These are phyloP conservation scores for Caenorhabditis sp. DNA, from an alignment of 2,888 invertebrate species.

Conservation along the genomic window DNA sequence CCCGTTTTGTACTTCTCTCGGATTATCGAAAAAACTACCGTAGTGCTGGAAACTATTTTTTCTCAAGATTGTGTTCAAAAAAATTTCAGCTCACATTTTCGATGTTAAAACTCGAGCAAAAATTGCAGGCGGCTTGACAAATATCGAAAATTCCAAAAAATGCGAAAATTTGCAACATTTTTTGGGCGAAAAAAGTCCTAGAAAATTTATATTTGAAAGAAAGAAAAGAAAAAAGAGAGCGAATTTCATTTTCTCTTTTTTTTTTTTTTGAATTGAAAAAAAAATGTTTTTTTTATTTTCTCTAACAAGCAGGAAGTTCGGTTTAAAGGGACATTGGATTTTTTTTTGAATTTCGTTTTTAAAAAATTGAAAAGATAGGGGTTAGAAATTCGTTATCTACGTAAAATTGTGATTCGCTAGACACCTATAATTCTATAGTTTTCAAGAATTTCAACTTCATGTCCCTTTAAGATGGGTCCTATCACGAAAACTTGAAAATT, in stretches of 20 bases:
- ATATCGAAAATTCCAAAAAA: neutral
- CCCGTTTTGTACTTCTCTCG: constrained; percentile 39
- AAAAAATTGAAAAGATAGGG: neutral
- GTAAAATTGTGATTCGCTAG: neutral
- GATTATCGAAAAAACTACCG: constrained; percentile 49
- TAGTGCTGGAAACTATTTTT: constrained; percentile 39
- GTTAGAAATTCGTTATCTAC: neutral
- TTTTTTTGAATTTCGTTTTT: neutral
- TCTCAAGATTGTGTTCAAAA: neutral
- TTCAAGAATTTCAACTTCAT: neutral
- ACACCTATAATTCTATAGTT: neutral
- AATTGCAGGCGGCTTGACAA: neutral
- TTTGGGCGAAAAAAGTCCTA: neutral
- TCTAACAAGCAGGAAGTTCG: neutral
- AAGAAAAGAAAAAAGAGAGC: neutral
- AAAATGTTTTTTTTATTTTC: neutral
- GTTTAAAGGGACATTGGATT: too few species aligned
- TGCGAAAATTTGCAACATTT: neutral
- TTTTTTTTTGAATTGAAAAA: neutral
- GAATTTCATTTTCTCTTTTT: neutral
- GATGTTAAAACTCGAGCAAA: constrained; percentile 17
- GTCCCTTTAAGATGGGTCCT: neutral
- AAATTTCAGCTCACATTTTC: constrained; percentile 38
- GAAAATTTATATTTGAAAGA: neutral
- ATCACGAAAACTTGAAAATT: too few species aligned